Evolutionary conservation across 2,797 vertebrate species (phyloP), one percentile per base, ranked within the genome.

Genomic region (Melanotaenia maccullochi): DNA sequence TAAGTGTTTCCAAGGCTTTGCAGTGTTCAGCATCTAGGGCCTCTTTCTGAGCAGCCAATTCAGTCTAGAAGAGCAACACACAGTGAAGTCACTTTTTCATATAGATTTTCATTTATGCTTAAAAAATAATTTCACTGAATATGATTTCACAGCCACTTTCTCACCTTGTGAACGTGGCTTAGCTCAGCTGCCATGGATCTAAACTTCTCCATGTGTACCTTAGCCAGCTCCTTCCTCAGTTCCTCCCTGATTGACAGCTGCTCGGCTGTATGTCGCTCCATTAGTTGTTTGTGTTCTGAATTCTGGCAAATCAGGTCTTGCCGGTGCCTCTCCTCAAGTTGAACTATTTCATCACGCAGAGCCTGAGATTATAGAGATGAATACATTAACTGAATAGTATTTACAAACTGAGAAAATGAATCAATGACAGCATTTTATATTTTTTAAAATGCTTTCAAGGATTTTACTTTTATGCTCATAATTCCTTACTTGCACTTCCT

Each of bases 401-500:
- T 11, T 57, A 32, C 16, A 71, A 63, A 57, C 6, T 13, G 6
- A 38, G 18, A 66, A 44, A 40, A 3, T 2, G 5, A 11, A 56
- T 25, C 24, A 66, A 42, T 1, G 1, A 1, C 20, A 35, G 8
- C 4, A 12, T 49, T 54, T n/a, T 7, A 1, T 55, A 14, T 22
- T 28, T 30, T 28, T 60, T 38, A 5, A 1, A 18, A 22, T 6
- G 44, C 9, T 30, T 36, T 14, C 5, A 40, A 4, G 3, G 24
- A 3, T 51, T 54, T 40, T 13, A 54, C 18, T 68, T 44, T 20
- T 20, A 33, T 7, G 30, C 32, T 32, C 6, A 0, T 9, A 3
- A 56, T 42, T 70, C 7, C 89, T 87, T 85, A 94, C 93, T 69
- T 98, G 96, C 32, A 97, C 92, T 90, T 98, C 96, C 72, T 94